Evolutionary conservation across 2,113 vertebrate species (phyloP), one percentile per base, ranked within the genome.

Genomic region (Gadus chalcogrammus): DNA sequence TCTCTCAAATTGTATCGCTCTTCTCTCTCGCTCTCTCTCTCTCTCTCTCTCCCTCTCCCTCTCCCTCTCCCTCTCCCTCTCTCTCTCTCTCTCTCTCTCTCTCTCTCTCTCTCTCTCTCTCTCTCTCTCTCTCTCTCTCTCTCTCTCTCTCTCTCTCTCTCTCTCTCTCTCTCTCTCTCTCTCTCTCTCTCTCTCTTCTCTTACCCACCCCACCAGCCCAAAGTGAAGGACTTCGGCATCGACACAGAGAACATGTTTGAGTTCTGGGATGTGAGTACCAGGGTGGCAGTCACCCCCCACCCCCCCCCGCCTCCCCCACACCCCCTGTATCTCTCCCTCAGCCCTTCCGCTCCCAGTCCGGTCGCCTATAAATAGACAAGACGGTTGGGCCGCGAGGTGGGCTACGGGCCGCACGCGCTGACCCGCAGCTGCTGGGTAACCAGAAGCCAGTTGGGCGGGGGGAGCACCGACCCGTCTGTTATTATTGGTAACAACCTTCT

Each of bases 201-300:
- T 3, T 2, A 1, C 8, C 42, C 8, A 2, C 42, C 42, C 8
- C 12, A 13, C 58, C 86, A 99, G 97, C 87, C 91, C 75, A 99
- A 99, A 94, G 97, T 99, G 74, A 95, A 96, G 82, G 95, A 95
- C 76, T 99, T 99, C 55, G 97, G 97, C 88, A 98, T 99, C 61
- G 97, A 99, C 87, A 91, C 94, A 1, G 90, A 93, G 74, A 99
- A 99, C 85, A 99, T 99, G 97, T 99, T 99, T 76, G 97, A 96
- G 80, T 99, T 99, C 87, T 99, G 97, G 97, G 97, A 99, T 79
- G 97, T 99, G 91, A 99, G 92, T 92, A 67, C 35, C 70, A 48
- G 8, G 20, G 17, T 13, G 8, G 17, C 56, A 8, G n/a, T 16
- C 15, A 0, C 0, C n/a, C 56, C 15, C 16, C 4, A 4, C 16